Base-by-base conservation (phyloP, 2,797 vertebrate genomes). In the Chiroxiphia lanceolata region DNA sequence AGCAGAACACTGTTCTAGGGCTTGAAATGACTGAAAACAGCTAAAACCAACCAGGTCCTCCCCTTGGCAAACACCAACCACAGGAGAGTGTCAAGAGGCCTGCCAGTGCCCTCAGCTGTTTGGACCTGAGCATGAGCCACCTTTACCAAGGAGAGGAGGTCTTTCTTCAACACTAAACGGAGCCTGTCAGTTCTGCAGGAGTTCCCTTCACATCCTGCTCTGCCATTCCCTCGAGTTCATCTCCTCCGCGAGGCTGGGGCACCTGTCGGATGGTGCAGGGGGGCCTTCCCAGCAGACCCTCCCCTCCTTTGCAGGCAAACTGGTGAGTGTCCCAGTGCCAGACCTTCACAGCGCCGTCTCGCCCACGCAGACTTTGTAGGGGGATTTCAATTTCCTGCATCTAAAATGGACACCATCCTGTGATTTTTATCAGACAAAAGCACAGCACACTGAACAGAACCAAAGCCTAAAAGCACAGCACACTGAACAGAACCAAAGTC, bases 361-460 rank as follows among this genome's bases (percentile, higher is more conserved):
- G 5, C 91, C 72, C 13, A 89, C 15, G 31, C 96, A 98, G 71
- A 97, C 54, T 50, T 87, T 95, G 79, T 97, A 98, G 34, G 97
- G 97, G 0, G 95, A 97, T 69, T 96, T 96, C 94, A 95, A 15
- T 25, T 97, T 97, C 48, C 97, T 87, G 95, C 95, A 98, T 94
- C 98, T 98, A 22, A 71, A 97, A 97, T 0, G 90, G 77, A 97
- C 68, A 95, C 65, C 27, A 17, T 1, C 2, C 8, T 0, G 2
- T 6, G 11, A 47, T 54, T 71, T 70, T 11, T 7, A 56, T n/a
- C 22, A 74, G 67, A 27, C 11, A 34, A 33, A 38, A n/a, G 12
- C 13, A 18, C 15, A 23, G 61, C 29, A 61, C 44, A 20, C 38
- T 22, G 51, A 56, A 20, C 51, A 67, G 50, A 87, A 59, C 9